Percentiles rank a stretch among this genome's conserved stretches.
Evolutionary conservation across 2,888 invertebrate genomes (phyloP).

Genomic region (Drosophila subsilvestris): DNA sequence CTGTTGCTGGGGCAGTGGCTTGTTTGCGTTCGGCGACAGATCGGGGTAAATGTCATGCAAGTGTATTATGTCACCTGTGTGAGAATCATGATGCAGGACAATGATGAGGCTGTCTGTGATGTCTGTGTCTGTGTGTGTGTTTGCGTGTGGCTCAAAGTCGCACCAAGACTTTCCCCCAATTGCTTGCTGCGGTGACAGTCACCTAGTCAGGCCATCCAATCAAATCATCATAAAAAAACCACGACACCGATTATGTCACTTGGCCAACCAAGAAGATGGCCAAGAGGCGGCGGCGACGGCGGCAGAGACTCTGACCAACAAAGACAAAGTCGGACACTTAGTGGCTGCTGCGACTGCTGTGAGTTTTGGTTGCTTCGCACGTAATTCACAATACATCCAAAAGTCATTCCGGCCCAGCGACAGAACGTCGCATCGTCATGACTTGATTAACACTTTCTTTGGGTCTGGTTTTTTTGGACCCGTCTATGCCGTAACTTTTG

Average conservation of each 20-base stretch:
- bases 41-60: constrained; percentile 84
- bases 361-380: constrained; percentile 62
- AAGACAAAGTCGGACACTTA: constrained; percentile 45
- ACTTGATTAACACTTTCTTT: constrained; percentile 76
- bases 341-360: constrained; percentile 36
- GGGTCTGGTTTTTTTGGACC: neutral
- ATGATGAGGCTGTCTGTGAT: constrained; percentile 18
- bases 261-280: constrained; percentile 2
- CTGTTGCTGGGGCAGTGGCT: constrained; percentile 56
- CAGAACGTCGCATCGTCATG: constrained; percentile 60
- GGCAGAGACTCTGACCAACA: neutral
- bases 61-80: constrained; percentile 85
- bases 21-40: constrained; percentile 74
- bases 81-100: constrained; percentile 62
- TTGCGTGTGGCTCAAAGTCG: neutral
- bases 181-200: neutral
- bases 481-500: constrained; percentile 62
- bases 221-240: neutral
- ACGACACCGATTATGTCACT: neutral
- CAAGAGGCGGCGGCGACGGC: neutral
- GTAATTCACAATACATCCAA: constrained; percentile 63
- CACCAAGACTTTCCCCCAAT: constrained; percentile 25
- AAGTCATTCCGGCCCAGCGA: constrained; percentile 37
- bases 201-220: neutral
- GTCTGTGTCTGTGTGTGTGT: neutral